phyloP scores from a whole-genome alignment of 1,140 invertebrate species.

The Bombus difficillimus region DNA sequence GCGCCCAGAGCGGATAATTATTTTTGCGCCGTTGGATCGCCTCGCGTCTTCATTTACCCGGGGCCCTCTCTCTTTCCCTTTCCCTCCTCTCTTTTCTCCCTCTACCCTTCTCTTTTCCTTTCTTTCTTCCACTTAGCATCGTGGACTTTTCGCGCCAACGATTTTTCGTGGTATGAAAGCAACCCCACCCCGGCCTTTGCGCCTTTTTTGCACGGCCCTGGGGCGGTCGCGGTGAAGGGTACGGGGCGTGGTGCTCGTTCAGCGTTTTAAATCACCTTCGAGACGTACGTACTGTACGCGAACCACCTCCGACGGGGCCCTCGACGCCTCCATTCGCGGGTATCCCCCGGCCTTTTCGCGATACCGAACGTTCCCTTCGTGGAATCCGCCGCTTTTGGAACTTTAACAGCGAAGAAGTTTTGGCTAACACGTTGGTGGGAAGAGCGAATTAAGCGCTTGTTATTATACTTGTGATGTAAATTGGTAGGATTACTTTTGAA shows the following conservation, averaged over 20 bases:
- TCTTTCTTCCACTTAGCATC: no score
- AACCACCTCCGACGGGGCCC: conserved; percentile 59
- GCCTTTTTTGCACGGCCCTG: conserved; percentile 67
- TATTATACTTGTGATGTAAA: no score
- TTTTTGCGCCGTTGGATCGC: conserved; percentile 63
- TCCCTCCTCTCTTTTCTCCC: not conserved
- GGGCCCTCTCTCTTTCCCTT: conserved; percentile 42
- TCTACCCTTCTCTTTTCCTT: not conserved
- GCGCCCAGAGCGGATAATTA: conserved; percentile 76
- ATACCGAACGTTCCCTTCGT: not conserved
- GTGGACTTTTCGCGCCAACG: conserved; percentile 38
- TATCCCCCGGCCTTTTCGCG: conserved; percentile 5
- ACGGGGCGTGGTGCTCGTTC: conserved; percentile 60
- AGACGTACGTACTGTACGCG: conserved; percentile 58
- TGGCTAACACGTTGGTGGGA: accelerated
- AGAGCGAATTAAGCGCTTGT: no score
- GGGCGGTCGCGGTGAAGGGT: conserved; percentile 52
- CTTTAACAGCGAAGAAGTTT: not conserved
- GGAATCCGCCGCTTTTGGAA: not conserved
- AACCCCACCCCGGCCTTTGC: conserved; percentile 53
- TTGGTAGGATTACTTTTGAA: no score
- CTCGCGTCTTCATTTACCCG: conserved; percentile 78
- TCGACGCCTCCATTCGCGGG: conserved; percentile 59
- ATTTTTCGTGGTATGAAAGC: conserved; percentile 73
- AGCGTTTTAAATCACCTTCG: conserved; percentile 78